A percentile compares a stretch with the other conserved stretches of the same genome.
Evolutionary conservation across 2,888 invertebrate species (phyloP).

Genomic region (Chorisops tibialis): DNA sequence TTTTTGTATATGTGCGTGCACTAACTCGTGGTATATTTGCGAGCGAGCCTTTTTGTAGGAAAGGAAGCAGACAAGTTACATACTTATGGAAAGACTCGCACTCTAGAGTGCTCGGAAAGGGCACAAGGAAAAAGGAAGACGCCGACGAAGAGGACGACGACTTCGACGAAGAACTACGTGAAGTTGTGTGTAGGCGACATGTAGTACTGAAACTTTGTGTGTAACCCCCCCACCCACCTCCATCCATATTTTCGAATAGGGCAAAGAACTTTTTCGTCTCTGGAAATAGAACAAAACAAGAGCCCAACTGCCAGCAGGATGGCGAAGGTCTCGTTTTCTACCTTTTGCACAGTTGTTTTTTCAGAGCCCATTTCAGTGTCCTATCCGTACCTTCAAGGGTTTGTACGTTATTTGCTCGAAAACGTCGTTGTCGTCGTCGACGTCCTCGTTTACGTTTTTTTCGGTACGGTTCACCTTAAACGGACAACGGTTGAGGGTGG

Average conservation of each 20-base stretch:
- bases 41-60: not conserved
- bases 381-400: constrained; percentile 16
- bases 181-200: not conserved
- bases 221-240: too few relatives aligned
- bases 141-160: constrained; percentile 20
- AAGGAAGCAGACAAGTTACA: constrained; percentile 19
- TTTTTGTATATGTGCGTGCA: constrained; percentile 9
- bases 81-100: not conserved
- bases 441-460: not conserved
- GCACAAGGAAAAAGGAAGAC: constrained; percentile 14
- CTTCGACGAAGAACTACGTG: constrained; percentile 18
- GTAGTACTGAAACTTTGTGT: too few relatives aligned
- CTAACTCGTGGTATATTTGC: not conserved
- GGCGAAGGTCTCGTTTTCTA: not conserved
- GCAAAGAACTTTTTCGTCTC: constrained; percentile 29
- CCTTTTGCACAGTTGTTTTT: constrained; percentile 14
- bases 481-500: constrained; percentile 11
- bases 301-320: constrained; percentile 7
- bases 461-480: constrained; percentile 12
- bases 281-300: constrained; percentile 9
- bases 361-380: constrained; percentile 19
- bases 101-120: not conserved
- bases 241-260: too few relatives aligned
- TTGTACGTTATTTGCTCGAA: constrained; percentile 16
- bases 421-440: constrained; percentile 8